phyloP scores from a whole-genome alignment of 2,888 invertebrate species.

The Brenthis hecate region DNA sequence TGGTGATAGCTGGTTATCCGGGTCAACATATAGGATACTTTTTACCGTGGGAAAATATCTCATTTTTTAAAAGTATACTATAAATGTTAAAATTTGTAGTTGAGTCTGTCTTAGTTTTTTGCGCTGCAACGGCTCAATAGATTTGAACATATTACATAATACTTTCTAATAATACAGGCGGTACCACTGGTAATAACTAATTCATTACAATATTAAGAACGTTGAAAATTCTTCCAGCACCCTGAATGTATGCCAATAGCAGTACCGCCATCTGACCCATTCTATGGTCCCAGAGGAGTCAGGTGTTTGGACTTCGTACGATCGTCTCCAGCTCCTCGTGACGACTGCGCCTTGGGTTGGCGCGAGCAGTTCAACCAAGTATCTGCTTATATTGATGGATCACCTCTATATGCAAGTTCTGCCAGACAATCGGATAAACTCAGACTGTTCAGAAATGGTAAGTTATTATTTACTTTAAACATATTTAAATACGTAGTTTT shows the following conservation, averaged over 20 bases:
- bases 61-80: no score
- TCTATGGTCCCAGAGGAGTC: constrained; percentile 87
- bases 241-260: constrained; percentile 93
- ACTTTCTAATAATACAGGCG: no score
- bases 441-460: constrained; percentile 89
- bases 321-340: constrained; percentile 90
- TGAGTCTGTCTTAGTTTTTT: no score
- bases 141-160: no score
- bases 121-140: no score
- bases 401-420: constrained; percentile 91
- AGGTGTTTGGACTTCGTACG: constrained; percentile 92
- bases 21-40: no score
- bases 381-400: constrained; percentile 91
- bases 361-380: constrained; percentile 93
- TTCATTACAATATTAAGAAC: not conserved
- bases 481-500: not conserved
- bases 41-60: no score
- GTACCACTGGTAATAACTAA: no score
- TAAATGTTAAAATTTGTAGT: no score
- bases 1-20: no score
- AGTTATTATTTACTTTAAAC: constrained; percentile 29
- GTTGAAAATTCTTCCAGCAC: constrained; percentile 77
- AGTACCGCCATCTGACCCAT: constrained; percentile 87
- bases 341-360: constrained; percentile 91
- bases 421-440: constrained; percentile 87